Base-by-base conservation (phyloP, 2,888 invertebrate species). In the Rhamnusium bicolor region DNA sequence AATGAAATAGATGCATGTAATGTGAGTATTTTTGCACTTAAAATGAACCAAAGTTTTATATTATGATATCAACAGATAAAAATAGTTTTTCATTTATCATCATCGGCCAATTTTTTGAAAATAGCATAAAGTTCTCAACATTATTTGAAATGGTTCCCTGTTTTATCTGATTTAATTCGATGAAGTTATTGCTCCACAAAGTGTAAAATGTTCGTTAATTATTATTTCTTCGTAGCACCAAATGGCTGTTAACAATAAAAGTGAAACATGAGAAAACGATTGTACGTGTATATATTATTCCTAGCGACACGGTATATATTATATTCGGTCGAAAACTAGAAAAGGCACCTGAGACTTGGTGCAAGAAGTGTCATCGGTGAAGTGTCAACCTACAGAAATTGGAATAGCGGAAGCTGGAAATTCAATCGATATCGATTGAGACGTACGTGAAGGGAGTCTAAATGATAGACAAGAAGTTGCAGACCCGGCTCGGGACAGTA, bases 1-100 rank as follows among this genome's bases (percentile, higher is more conserved):
- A 85, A 86, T 73, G 87, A 88, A 78, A 86, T 88, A 51, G 86
- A 86, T 71, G 81, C 82, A 68, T 87, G 86, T 77, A 85, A 87
- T 80, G 88, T 88, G 81, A 87, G 87, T 86, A 40, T n/a, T 40
- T 40, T 40, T 40, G 1, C n/a, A n/a, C n/a, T n/a, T n/a, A n/a
- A n/a, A n/a, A n/a, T n/a, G n/a, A n/a, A n/a, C n/a, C n/a, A n/a
- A n/a, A n/a, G n/a, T n/a, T n/a, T n/a, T n/a, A n/a, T n/a, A n/a
- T n/a, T n/a, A n/a, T n/a, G n/a, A n/a, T n/a, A n/a, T n/a, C n/a
- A n/a, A n/a, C n/a, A n/a, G n/a, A n/a, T n/a, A n/a, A n/a, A n/a
- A n/a, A n/a, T n/a, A n/a, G n/a, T n/a, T n/a, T n/a, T n/a, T n/a
- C n/a, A n/a, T n/a, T n/a, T n/a, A n/a, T n/a, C n/a, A n/a, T n/a